Base-by-base conservation (phyloP, 2,113 vertebrate genomes). In the Anarhynchus alexandrinus region DNA sequence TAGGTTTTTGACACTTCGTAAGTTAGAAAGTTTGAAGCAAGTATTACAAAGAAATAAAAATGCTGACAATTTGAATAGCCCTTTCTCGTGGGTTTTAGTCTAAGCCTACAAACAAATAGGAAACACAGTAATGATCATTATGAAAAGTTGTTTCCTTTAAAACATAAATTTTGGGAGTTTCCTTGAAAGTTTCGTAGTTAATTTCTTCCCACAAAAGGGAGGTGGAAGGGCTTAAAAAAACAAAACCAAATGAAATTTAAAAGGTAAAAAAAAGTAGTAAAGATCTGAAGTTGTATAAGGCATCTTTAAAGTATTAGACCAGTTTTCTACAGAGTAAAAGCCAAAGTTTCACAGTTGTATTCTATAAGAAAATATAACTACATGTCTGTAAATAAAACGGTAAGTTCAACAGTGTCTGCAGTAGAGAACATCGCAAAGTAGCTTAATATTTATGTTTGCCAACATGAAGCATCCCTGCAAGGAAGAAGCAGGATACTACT, bases 371-470 rank as follows among this genome's bases (percentile, higher is more conserved):
- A 95, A 66, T 77, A 74, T 71, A 67, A 66, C 83, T 85, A 59
- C 59, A 66, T 71, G 70, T 49, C 82, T 94, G 61, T 96, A 96
- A 97, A 95, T 92, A 96, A 83, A 92, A 93, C 34, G 26, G 51
- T 96, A 95, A 93, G 86, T 97, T 96, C 93, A 94, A 81, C 84
- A 93, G 51, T 61, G 62, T 90, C 91, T 97, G 57, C 59, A 85
- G 36, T 54, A 45, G 69, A 54, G 52, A 93, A 66, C 4, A 25
- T 70, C 87, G 76, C 51, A 81, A 97, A 96, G 94, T 84, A 96
- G 74, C 64, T 96, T 86, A 87, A 42, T 94, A 91, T 95, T 97
- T 96, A 80, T 94, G 58, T 97, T 96, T 82, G 82, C 82, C 45
- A 94, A n/a, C 80, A 74, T 32, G 51, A 51, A 88, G 55, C 74